These are phyloP conservation scores for Struthio camelus DNA, from an alignment of 2,113 vertebrate species.

Conservation along the genomic window DNA sequence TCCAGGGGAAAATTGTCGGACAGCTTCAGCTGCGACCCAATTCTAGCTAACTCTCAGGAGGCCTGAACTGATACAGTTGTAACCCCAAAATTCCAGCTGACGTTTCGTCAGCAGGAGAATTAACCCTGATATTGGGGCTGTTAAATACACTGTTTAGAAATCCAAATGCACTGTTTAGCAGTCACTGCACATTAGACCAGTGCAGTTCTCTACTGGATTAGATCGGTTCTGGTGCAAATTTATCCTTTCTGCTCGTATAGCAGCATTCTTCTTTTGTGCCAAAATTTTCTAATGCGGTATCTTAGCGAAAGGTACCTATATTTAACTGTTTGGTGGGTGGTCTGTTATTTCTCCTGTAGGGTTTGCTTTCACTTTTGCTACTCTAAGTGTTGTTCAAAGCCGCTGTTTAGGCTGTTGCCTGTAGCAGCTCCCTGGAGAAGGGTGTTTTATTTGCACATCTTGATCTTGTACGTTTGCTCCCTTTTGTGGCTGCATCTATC, in stretches of 20 bases:
- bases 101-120: background rate
- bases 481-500: background rate
- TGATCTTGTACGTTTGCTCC: background rate
- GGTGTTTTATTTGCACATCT: background rate
- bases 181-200: fast-evolving
- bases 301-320: background rate
- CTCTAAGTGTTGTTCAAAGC: background rate
- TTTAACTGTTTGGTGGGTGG: background rate
- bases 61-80: background rate
- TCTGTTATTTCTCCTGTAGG: background rate
- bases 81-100: background rate
- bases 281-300: background rate
- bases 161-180: background rate
- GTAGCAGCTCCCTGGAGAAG: background rate
- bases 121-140: background rate
- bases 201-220: background rate
- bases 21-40: background rate
- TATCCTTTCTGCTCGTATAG: background rate
- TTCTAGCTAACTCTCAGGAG: background rate
- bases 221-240: background rate
- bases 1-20: background rate
- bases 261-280: background rate
- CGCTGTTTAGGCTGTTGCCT: background rate
- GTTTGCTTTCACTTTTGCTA: background rate
- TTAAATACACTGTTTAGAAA: background rate